These are phyloP conservation scores for Echinops telfairi DNA, from an alignment of 2,113 vertebrate genomes.

Conservation along the genomic window DNA sequence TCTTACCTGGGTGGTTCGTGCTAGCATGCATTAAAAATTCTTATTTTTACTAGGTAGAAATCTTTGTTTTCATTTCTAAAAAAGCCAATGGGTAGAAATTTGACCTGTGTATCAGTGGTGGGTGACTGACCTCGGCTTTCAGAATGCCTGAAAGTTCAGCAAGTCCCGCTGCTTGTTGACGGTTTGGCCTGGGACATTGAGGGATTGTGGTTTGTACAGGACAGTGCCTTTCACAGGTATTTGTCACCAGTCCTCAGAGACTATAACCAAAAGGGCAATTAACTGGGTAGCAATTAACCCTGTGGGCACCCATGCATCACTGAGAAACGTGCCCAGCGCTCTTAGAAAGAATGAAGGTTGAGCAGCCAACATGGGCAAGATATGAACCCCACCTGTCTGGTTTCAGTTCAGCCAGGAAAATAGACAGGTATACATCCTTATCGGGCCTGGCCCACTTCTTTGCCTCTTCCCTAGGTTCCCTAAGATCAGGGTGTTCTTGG, in stretches of 20 bases:
- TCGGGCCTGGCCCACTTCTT: neutral
- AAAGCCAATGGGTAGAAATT: neutral
- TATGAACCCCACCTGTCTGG: neutral
- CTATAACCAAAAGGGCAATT: slow-evolving; percentile 69
- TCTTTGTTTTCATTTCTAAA: neutral
- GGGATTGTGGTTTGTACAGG: neutral
- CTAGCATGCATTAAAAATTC: neutral
- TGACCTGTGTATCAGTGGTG: accelerated
- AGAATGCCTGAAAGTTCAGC: neutral
- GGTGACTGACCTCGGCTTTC: neutral
- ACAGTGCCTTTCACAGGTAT: slow-evolving; percentile 61
- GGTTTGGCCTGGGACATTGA: neutral
- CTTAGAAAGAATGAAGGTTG: slow-evolving; percentile 64
- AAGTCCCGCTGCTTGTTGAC: neutral
- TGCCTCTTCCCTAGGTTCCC: neutral
- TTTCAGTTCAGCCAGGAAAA: neutral
- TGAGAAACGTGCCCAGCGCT: slow-evolving; percentile 24
- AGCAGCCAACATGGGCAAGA: neutral
- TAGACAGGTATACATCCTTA: accelerated
- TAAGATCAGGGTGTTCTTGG: neutral
- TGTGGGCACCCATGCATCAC: slow-evolving; percentile 59
- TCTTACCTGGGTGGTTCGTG: slow-evolving; percentile 16
- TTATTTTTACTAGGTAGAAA: too few relatives aligned
- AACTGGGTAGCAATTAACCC: slow-evolving; percentile 62
- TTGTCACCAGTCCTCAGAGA: slow-evolving; percentile 63